A percentile compares a stretch with the other conserved stretches of the same genome.
Conservation (phyloP, 2,888 invertebrate genomes). For the Elmis aenea region DNA sequence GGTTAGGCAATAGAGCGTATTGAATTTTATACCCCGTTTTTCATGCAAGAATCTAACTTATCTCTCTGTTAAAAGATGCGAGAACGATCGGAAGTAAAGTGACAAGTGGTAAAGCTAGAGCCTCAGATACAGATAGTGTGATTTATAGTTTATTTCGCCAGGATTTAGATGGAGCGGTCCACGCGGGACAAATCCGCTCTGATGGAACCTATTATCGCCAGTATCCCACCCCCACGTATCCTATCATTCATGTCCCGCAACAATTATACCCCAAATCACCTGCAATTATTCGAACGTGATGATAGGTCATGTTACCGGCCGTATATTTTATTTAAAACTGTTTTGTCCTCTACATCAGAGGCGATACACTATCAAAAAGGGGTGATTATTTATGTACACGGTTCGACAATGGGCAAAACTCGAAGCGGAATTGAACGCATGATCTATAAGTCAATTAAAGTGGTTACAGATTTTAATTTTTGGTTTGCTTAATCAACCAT, state of each 20-base stretch:
- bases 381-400: too few relatives aligned
- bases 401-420: too few relatives aligned
- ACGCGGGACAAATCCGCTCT: conserved; percentile 40
- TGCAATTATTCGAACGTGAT: conserved; percentile 21
- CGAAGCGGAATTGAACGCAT: too few relatives aligned
- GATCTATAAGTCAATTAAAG: too few relatives aligned
- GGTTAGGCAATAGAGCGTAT: too few relatives aligned
- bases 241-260: conserved; percentile 18
- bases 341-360: too few relatives aligned
- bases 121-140: conserved; percentile 39
- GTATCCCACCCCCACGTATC: conserved; percentile 26
- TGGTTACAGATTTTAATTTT: too few relatives aligned
- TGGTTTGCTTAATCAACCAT: too few relatives aligned
- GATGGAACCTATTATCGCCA: conserved; percentile 40
- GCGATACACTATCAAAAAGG: too few relatives aligned
- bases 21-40: too few relatives aligned
- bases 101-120: conserved; percentile 39
- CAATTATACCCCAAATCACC: conserved; percentile 21
- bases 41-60: conserved; percentile 43
- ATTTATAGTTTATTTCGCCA: conserved; percentile 44
- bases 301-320: conserved; percentile 4
- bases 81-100: conserved; percentile 39
- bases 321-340: background rate
- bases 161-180: conserved; percentile 39
- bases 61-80: conserved; percentile 41